Base-by-base conservation (phyloP, 2,797 vertebrate species). In the Tadarida brasiliensis region DNA sequence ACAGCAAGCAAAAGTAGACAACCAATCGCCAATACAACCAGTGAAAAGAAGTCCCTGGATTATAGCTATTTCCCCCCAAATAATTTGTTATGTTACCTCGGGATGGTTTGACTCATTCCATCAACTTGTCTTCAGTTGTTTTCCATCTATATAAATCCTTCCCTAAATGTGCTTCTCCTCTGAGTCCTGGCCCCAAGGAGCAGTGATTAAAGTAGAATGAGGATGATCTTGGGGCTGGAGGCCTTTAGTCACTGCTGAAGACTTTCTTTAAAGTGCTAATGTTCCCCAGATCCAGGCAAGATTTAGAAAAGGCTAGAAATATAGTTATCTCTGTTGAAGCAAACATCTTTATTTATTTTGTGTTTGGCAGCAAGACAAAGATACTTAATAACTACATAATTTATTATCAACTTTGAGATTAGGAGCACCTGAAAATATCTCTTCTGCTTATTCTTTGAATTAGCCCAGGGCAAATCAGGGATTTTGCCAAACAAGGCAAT, bases 271-370 rank as follows among this genome's bases (percentile, higher is more conserved):
- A 97, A 96, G 87, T 67, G 87, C 63, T 96, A 95, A 93, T 81
- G 47, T 83, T 80, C 71, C 63, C 3, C 87, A 96, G 93, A 96
- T 94, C 90, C 95, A 95, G 59, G 47, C 49, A 89, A 95, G 92
- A 94, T 88, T 80, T 85, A 91, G 80, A 95, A 88, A 70, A 94
- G 61, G 14, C 93, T 77, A 61, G 84, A 95, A 84, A 84, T 49
- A 70, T 1, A 90, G 68, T 51, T 94, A 74, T 88, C 94, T 93
- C 89, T 54, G 67, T 14, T 12, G 54, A 92, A 89, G 81, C 70
- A 95, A 94, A 93, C 94, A 95, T 97, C 91, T 96, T 97, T 94
- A 84, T 96, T 96, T 94, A 82, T 95, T 96, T 96, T 96, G 28
- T 39, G n/a, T 82, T 96, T 97, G 97, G 91, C 96, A 94, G 84